Conservation (phyloP, 2,888 invertebrate species). For the Rhaphigaster nebulosa region DNA sequence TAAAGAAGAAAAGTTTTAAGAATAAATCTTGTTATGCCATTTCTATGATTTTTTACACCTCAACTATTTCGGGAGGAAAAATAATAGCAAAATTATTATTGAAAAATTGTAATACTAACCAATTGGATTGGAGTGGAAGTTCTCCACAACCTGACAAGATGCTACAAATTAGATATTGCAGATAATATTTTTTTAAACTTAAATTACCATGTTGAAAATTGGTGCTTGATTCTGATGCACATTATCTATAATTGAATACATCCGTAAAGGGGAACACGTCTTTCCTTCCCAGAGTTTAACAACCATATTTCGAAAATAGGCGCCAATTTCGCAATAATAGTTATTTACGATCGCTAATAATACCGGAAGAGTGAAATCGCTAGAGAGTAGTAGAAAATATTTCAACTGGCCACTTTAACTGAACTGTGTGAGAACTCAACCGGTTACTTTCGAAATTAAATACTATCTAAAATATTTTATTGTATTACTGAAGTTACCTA, state of each 20-base stretch:
- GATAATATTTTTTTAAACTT: not conserved
- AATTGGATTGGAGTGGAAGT: not conserved
- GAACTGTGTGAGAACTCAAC: not conserved
- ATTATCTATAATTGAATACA: not conserved
- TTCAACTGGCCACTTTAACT: not conserved
- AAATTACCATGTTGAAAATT: not conserved
- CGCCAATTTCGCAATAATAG: not conserved
- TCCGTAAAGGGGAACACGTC: not conserved
- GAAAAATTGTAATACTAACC: no score
- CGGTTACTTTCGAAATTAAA: not conserved
- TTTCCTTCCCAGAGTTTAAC: not conserved
- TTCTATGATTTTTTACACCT: no score
- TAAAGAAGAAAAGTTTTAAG: no score
- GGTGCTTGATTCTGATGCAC: not conserved
- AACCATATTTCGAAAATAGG: not conserved
- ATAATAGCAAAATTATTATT: no score
- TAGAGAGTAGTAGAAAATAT: not conserved
- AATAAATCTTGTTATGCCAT: no score
- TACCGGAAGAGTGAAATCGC: not conserved
- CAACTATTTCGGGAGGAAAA: no score
- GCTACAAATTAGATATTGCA: not conserved
- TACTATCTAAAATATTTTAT: no score
- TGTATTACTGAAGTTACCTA: no score
- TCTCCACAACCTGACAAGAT: not conserved
- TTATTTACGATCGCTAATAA: not conserved